Conservation (phyloP, 2,113 vertebrate genomes). For the Natator depressus region DNA sequence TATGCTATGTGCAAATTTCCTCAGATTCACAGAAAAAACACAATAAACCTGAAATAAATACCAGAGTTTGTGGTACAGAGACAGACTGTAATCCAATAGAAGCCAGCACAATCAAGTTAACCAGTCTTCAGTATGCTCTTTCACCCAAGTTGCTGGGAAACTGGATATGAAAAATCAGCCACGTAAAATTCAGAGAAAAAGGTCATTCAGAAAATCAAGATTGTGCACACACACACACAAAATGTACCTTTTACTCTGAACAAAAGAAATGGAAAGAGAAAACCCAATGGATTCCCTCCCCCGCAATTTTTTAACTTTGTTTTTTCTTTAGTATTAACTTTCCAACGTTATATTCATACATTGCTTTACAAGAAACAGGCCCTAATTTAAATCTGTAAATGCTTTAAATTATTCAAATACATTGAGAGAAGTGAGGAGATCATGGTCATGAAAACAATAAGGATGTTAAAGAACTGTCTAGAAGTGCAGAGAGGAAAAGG, state of each 20-base stretch:
- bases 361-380: not conserved
- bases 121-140: not conserved
- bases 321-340: not conserved
- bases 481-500: not conserved
- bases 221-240: not conserved
- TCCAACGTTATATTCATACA: not conserved
- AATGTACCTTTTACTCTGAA: not conserved
- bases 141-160: not conserved
- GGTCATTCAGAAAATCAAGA: conserved; percentile 46
- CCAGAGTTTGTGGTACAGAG: not conserved
- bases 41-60: not conserved
- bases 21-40: conserved; percentile 3
- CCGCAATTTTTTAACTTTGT: not conserved
- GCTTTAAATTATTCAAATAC: fast-evolving
- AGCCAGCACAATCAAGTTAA: not conserved
- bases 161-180: conserved; percentile 56
- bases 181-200: not conserved
- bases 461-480: not conserved
- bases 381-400: fast-evolving
- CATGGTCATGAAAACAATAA: not conserved
- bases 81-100: not conserved
- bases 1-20: not conserved
- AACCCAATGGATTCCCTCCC: conserved; percentile 39
- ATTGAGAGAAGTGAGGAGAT: not conserved
- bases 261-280: conserved; percentile 17